Evolutionary conservation across 2,113 vertebrate species (phyloP).

Genomic region (Chinchilla lanigera): DNA sequence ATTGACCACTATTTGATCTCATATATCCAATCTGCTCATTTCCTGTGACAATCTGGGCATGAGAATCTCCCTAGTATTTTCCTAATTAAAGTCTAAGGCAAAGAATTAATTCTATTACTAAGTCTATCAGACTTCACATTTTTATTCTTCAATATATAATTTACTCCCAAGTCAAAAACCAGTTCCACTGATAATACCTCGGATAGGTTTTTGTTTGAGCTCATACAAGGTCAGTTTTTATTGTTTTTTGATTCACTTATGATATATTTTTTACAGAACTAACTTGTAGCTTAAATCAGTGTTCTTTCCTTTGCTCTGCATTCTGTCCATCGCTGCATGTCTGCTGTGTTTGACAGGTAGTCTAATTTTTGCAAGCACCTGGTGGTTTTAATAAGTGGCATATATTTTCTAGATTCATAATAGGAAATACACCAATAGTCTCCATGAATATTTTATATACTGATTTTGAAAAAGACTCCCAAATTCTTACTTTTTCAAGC

Average conservation of each 20-base stretch:
- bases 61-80: slow-evolving; percentile 4
- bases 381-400: background rate
- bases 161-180: background rate
- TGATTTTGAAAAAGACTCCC: background rate
- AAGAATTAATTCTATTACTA: background rate
- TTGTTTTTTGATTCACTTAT: background rate
- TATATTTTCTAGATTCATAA: background rate
- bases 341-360: background rate
- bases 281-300: background rate
- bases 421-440: background rate
- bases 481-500: background rate
- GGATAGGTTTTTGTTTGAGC: background rate
- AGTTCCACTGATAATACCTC: background rate
- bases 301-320: background rate
- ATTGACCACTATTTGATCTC: slow-evolving; percentile 72
- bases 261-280: background rate
- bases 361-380: background rate
- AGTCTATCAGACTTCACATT: background rate
- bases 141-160: background rate
- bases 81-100: slow-evolving; percentile 44
- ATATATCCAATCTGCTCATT: slow-evolving; percentile 58
- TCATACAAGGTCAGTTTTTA: background rate
- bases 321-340: background rate
- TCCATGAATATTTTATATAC: background rate
- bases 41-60: slow-evolving; percentile 48